Base-by-base conservation (phyloP, 2,797 vertebrate genomes). In the Trematomus bernacchii region DNA sequence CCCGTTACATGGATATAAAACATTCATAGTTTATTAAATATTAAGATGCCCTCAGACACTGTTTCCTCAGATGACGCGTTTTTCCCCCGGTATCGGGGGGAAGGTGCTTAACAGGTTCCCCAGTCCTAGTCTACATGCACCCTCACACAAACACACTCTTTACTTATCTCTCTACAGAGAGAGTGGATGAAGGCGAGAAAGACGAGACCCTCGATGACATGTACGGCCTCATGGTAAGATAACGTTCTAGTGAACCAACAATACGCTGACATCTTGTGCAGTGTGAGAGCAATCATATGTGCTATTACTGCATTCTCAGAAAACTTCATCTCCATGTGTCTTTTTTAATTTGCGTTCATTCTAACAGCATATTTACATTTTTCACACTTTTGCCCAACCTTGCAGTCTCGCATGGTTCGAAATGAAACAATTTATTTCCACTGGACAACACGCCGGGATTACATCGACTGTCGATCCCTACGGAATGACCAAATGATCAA, bases 401-500 rank as follows among this genome's bases (percentile, higher is more conserved):
- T 27, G 0, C 65, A 99, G 98, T 97, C 97, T 52, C 94, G 93
- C 21, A 84, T 97, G 85, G 96, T 96, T 76, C 93, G 94, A 61
- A 94, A 97, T 12, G 95, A 96, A 92, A 85, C 80, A 0, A 92
- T 94, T 0, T 95, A 96, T 87, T 97, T 99, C 81, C 95, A 96
- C 90, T 98, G 97, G 97, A 96, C 96, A 1, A 95, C 91, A 13
- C 92, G 91, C 27, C 84, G 93, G 16, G 91, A 96, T 0, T 65
- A 93, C 2, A 50, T 96, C 0, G 93, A 97, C 77, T 88, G 72
- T 18, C 86, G 62, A 30, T 83, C 90, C 42, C 92, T 99, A 74
- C 89, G 65, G 77, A 96, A 94, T 48, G 95, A 97, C 62, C 96
- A 97, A 53, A 92, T 97, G 86, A 93, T 94, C 90, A 99, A 98